Evolutionary conservation across 2,797 vertebrate genomes (phyloP), one percentile per base, ranked within the genome.

Genomic region (Heterohyrax brucei): DNA sequence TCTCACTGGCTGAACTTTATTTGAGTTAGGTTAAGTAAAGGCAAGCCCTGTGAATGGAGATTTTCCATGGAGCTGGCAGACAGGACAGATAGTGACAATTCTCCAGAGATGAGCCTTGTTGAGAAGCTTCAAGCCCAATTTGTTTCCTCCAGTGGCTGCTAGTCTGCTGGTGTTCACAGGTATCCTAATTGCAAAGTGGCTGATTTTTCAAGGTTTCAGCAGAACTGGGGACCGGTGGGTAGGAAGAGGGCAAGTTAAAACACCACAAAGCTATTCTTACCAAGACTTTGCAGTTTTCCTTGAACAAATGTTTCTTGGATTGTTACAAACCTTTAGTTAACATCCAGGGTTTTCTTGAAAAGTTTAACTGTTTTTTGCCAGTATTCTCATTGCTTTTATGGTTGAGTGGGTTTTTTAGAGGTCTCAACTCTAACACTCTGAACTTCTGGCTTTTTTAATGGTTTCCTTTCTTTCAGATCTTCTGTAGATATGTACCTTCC

Each of bases 21-120:
- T 80, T 68, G 44, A 79, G n/a, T 79, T 13, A 83, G 93, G 76
- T 70, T 33, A 61, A 93, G 6, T 66, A 61, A 83, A 13, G 53
- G 16, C 53, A 56, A 56, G 53, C 8, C 53, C 53, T 56, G 53
- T 56, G 53, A 56, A 56, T 73, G 53, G 77, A 94, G 64, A 94
- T 92, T 87, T 92, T 94, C 24, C 66, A 56, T 48, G 44, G n/a
- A 87, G 46, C 10, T 24, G 48, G n/a, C 39, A 75, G 72, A 39
- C 53, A 75, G 33, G 39, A 83, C 77, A 75, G 87, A 61, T 59
- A 94, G 22, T 3, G 4, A 46, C 48, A 26, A 53, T 87, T 90
- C 48, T 76, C 50, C 39, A 79, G 66, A 44, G 70, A 82, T 62
- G 73, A 22, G 39, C 19, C 4, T 76, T 82, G 87, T 70, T 33